A percentile compares a stretch with the other conserved stretches of the same genome.
Conservation (phyloP, 1,140 invertebrate genomes). For the Pseudomyrmex cubaensis region DNA sequence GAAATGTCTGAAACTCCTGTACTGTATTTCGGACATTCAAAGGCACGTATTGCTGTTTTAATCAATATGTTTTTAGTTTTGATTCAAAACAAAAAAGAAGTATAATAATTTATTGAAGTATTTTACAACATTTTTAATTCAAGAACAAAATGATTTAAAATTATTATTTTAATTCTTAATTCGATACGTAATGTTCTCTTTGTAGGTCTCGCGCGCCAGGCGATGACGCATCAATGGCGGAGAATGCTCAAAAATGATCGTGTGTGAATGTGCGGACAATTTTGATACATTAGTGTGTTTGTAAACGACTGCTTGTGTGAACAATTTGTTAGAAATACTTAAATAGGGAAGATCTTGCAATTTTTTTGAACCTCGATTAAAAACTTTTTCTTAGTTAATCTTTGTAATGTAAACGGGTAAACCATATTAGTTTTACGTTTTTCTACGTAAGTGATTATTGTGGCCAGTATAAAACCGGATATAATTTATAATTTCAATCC, state of each 20-base stretch:
- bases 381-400: slow-evolving; percentile 2
- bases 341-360: no score
- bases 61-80: not conserved
- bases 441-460: slow-evolving; percentile 49
- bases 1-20: slow-evolving; percentile 68
- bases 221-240: slow-evolving; percentile 72
- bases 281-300: not conserved
- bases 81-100: no score
- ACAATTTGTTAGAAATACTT: slow-evolving; percentile 5
- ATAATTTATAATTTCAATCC: slow-evolving; percentile 42
- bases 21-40: slow-evolving; percentile 80
- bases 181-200: slow-evolving; percentile 7
- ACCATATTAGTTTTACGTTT: slow-evolving; percentile 4
- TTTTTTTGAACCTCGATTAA: not conserved
- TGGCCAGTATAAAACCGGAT: slow-evolving; percentile 47
- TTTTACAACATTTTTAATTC: no score
- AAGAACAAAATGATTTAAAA: no score
- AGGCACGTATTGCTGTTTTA: slow-evolving; percentile 67
- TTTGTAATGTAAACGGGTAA: slow-evolving; percentile 12
- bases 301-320: slow-evolving; percentile 19
- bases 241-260: slow-evolving; percentile 36
- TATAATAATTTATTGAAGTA: no score
- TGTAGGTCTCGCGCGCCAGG: slow-evolving; percentile 80
- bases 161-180: no score
- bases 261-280: slow-evolving; percentile 12